Evolutionary conservation across 1,140 invertebrate genomes (phyloP).

Genomic region (Metopolophium dirhodum): DNA sequence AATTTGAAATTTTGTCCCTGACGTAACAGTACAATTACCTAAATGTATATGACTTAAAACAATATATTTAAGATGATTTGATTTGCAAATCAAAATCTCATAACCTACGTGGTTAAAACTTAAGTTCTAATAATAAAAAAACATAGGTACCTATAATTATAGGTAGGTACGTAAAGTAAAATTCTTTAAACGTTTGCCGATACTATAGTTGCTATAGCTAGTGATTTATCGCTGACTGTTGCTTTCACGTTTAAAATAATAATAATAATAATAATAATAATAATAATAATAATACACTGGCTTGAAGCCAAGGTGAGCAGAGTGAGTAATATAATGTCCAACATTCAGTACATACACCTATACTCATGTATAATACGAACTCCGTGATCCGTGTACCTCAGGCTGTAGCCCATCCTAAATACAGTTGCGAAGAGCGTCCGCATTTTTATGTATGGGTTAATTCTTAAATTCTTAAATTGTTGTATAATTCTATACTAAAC

Average conservation of each 20-base stretch:
- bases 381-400: background rate
- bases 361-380: background rate
- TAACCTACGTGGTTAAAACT: background rate
- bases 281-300: background rate
- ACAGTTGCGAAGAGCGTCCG: background rate
- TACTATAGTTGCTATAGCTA: background rate
- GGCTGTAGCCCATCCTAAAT: background rate
- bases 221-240: background rate
- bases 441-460: background rate
- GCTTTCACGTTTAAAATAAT: conserved; percentile 3
- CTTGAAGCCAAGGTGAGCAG: background rate
- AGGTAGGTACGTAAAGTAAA: background rate
- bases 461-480: background rate
- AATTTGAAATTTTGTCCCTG: no score
- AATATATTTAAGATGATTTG: background rate
- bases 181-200: background rate
- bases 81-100: background rate
- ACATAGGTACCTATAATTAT: background rate
- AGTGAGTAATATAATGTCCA: background rate
- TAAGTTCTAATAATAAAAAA: background rate
- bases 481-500: background rate
- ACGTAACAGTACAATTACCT: background rate
- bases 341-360: background rate
- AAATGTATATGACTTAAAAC: background rate
- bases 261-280: no score